These are phyloP conservation scores for Muntiacus reevesi DNA, from an alignment of 2,113 vertebrate genomes.

Conservation along the genomic window DNA sequence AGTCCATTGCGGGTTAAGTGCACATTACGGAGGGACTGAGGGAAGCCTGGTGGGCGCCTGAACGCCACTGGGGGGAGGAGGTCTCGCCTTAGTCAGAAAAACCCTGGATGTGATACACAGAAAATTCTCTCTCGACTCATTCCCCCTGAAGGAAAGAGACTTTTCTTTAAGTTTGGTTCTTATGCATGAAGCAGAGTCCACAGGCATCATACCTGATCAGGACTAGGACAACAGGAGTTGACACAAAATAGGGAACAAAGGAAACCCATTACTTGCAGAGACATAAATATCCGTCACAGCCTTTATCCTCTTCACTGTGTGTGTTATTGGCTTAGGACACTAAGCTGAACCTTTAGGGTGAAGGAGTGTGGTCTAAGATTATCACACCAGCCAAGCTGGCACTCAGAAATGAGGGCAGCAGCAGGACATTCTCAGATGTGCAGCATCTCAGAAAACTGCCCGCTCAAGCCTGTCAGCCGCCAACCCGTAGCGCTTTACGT, in stretches of 20 bases:
- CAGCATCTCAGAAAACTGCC: neutral
- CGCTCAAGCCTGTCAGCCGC: neutral
- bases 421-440: neutral
- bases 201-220: neutral
- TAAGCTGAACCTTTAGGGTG: neutral
- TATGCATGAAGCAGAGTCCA: neutral
- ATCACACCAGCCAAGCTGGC: neutral
- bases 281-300: neutral
- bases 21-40: neutral
- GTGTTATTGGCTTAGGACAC: neutral
- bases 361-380: neutral
- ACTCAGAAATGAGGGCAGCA: neutral
- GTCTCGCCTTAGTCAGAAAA: neutral
- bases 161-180: neutral
- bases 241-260: neutral
- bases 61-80: neutral
- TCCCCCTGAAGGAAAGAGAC: neutral
- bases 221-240: neutral
- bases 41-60: neutral
- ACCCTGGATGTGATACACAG: neutral
- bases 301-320: neutral
- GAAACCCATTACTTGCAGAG: neutral
- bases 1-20: neutral
- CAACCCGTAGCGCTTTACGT: neutral
- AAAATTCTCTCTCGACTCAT: neutral